phyloP scores from a whole-genome alignment of 2,113 vertebrate genomes.

The Nycticryphes semicollaris region DNA sequence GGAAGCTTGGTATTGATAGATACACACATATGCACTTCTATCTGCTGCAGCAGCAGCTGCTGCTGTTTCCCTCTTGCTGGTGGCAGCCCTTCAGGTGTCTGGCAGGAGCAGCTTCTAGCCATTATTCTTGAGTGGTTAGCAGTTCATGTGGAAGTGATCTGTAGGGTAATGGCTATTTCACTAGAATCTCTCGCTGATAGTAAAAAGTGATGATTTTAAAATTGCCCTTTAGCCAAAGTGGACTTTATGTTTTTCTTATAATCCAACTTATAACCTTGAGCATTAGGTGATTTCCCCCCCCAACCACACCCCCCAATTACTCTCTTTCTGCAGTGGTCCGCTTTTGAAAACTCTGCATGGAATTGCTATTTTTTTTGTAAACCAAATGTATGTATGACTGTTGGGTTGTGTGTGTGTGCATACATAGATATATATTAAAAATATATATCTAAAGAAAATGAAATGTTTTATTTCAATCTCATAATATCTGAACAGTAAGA shows the following conservation, averaged over 20 bases:
- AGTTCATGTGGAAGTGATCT: not conserved
- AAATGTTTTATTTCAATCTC: not conserved
- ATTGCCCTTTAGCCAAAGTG: not conserved
- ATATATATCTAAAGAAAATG: not conserved
- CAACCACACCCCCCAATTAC: not conserved
- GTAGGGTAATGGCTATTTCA: not conserved
- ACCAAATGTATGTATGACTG: not conserved
- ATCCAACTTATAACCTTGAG: not conserved
- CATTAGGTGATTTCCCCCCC: not conserved
- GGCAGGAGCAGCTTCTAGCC: not conserved
- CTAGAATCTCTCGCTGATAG: not conserved
- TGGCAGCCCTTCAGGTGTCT: not conserved
- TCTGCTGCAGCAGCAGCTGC: not conserved
- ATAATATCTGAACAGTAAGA: not conserved
- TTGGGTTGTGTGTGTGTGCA: accelerated
- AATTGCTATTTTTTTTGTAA: not conserved
- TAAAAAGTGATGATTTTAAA: not conserved
- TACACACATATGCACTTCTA: accelerated
- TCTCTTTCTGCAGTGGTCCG: not conserved
- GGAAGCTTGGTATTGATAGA: not conserved
- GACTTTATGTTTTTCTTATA: not conserved
- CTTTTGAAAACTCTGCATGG: not conserved
- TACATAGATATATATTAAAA: not conserved
- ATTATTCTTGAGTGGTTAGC: not conserved
- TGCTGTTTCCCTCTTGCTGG: not conserved